Base-by-base conservation (phyloP, 1,140 invertebrate species). In the Solen grandis region DNA sequence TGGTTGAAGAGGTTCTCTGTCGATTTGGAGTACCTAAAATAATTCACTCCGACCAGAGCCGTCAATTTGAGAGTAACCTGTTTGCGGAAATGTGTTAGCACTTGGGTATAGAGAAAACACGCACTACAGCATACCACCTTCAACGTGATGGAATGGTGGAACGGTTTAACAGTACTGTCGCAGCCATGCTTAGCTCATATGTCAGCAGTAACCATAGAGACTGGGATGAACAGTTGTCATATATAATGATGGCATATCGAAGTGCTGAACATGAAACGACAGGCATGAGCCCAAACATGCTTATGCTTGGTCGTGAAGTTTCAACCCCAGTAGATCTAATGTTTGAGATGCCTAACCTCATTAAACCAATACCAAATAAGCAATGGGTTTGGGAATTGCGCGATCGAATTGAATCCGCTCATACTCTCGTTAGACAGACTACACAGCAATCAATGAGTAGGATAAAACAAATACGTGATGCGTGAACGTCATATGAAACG, bases 11-110 rank as follows among this genome's bases (percentile, higher is more conserved):
- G n/a, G 66, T 87, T 19, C 57, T 93, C 27, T 88, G 81, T 57
- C 73, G 88, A 5, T 88, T 87, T 73, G 93, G 92, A 14, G 81
- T 88, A 1, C 91, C 92, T 0, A 35, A 86, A 19, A 72, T 86
- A 25, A 78, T 92, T 29, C 78, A 89, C 14, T 73, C 88, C 0
- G 91, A 92, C 76, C 88, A 91, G 72, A 91, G 90, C 33, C 36
- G 36, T 29, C 46, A 84, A 33, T 76, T 84, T 59, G 33, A 74
- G 41, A 63, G 36, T 2, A 27, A 38, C 27, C 3, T 85, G 10
- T 70, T 84, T 33, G 29, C 19, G n/a, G 65, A 75, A 36, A 57
- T 83, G 16, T 80, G 75, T 55, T n/a, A 81, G 33, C 65, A 66
- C 27, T 35, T 83, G 5, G 76, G 68, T 31, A 75, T 76, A 16